Evolutionary conservation across 2,113 vertebrate species (phyloP), one percentile per base, ranked within the genome.

Genomic region (Oreochromis spilurus): DNA sequence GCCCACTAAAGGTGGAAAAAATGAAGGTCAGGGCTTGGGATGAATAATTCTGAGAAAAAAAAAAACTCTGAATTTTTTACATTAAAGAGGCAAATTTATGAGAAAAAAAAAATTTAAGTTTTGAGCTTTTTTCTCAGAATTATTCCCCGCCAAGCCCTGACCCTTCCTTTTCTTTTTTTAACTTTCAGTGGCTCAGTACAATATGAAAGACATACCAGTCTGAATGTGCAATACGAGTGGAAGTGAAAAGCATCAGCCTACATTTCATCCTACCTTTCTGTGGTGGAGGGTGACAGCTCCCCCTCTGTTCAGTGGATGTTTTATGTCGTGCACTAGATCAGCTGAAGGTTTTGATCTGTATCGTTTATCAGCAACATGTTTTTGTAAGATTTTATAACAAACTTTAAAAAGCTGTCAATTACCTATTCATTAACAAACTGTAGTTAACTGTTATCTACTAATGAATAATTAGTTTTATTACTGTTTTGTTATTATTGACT

Each of bases 231-330:
- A 17, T 16, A 48, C 4, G 40, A 75, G 14, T 17, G 9, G 40
- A 48, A 4, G 36, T 45, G 40, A 75, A 75, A 48, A 72, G 65
- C 38, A 45, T 43, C 65, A 70, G 62, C 21, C 65, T 5, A 24
- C n/a, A 6, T 0, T 43, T 43, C 65, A 65, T 7, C 62, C 31
- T 11, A 38, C 11, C 13, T 57, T 57, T 65, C 34, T 0, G 2
- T 67, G 36, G n/a, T 45, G 21, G 13, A 26, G n/a, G 14, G 7
- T 3, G n/a, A 26, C 38, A 16, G 40, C 13, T 0, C n/a, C 0
- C 6, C 4, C 0, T 70, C n/a, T 40, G 2, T 9, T 43, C 38
- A 45, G 38, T 43, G n/a, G 38, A 24, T 10, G 38, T 72, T 72
- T 72, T 0, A 17, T 17, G 67, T 4, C 0, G 7, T 70, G 34